Conservation (phyloP, 1,140 invertebrate genomes). For the Halictus rubicundus region DNA sequence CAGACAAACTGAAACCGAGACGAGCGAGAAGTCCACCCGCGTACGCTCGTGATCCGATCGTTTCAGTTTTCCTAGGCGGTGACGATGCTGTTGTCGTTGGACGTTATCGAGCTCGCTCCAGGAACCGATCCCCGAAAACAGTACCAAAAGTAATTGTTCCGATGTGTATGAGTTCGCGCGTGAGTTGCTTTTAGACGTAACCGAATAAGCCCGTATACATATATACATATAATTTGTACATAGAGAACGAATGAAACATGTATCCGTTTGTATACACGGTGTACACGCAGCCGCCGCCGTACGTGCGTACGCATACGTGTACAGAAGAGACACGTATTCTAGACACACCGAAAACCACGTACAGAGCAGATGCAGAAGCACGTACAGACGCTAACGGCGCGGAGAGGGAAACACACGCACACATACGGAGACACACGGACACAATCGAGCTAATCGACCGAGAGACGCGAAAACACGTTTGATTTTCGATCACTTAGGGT, state of each 20-base stretch:
- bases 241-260: conserved; percentile 9
- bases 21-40: no score
- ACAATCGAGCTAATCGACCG: neutral
- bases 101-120: conserved; percentile 43
- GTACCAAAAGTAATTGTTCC: conserved; percentile 70
- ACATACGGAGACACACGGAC: neutral
- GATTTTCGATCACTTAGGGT: conserved; percentile 21
- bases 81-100: no score
- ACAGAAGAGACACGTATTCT: neutral
- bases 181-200: conserved; percentile 43
- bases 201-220: conserved; percentile 20
- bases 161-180: conserved; percentile 22
- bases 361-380: neutral
- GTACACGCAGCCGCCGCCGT: neutral
- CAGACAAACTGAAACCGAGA: no score
- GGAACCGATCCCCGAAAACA: conserved; percentile 63
- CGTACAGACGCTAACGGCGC: neutral
- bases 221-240: conserved; percentile 22
- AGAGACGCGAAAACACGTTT: conserved; percentile 15
- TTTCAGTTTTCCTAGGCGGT: no score
- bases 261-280: conserved; percentile 34
- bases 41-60: no score
- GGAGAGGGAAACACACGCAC: neutral
- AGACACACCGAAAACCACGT: neutral
- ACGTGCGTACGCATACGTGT: neutral